These are phyloP conservation scores for Syngnathoides biaculeatus DNA, from an alignment of 2,113 vertebrate genomes.

Conservation along the genomic window DNA sequence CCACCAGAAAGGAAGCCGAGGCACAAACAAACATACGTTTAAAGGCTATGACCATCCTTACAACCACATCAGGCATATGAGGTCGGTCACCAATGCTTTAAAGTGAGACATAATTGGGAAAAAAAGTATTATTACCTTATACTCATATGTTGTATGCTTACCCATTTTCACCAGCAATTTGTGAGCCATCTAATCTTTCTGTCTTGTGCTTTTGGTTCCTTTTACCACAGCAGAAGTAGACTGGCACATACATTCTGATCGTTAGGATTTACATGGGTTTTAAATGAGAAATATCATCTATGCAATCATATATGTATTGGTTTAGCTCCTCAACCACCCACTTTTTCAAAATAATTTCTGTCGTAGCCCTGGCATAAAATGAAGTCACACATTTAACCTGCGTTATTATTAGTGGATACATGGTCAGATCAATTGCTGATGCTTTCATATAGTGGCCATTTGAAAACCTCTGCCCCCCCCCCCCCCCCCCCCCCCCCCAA, in stretches of 20 bases:
- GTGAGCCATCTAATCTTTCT: neutral
- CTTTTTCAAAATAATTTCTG: neutral
- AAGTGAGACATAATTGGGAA: constrained; percentile 1
- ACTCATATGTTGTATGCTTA: neutral
- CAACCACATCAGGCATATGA: constrained; percentile 59
- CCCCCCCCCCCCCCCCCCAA: too few relatives aligned
- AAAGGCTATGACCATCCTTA: constrained; percentile 54
- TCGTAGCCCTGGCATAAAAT: neutral
- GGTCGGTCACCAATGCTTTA: constrained; percentile 29
- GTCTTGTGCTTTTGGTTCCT: neutral
- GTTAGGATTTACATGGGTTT: neutral
- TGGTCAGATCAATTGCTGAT: neutral
- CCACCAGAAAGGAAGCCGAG: constrained; percentile 57
- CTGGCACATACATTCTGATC: too few relatives aligned
- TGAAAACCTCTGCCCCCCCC: neutral
- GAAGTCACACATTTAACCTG: neutral
- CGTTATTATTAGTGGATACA: neutral
- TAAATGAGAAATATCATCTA: neutral
- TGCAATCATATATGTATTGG: neutral
- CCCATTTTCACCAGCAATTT: neutral
- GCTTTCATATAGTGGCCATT: neutral
- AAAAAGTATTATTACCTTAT: neutral
- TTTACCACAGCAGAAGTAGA: neutral
- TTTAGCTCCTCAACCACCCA: neutral
- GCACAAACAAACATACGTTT: constrained; percentile 57